Conservation (phyloP, 2,797 vertebrate genomes). For the Leptodactylus fallax region DNA sequence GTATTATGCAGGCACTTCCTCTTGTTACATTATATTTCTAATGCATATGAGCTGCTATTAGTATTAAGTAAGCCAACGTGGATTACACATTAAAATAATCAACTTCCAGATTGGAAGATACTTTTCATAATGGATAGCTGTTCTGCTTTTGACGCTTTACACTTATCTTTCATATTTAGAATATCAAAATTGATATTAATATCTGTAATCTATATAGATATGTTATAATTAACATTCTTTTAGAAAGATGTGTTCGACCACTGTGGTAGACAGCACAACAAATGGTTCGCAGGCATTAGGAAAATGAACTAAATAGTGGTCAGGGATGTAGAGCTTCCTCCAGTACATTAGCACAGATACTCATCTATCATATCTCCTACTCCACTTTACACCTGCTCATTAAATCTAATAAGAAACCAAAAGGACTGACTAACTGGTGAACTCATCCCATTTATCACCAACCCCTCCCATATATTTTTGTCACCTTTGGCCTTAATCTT, state of each 20-base stretch:
- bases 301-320: constrained; percentile 38
- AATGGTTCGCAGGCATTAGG: constrained; percentile 38
- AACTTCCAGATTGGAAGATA: constrained; percentile 28
- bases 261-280: constrained; percentile 21
- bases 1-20: neutral
- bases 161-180: constrained; percentile 20
- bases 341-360: constrained; percentile 49
- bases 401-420: constrained; percentile 56
- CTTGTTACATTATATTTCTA: constrained; percentile 8
- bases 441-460: constrained; percentile 36
- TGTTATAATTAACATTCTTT: constrained; percentile 32
- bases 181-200: constrained; percentile 31
- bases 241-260: neutral
- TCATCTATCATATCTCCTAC: constrained; percentile 50
- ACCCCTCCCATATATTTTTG: constrained; percentile 17
- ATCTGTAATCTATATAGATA: constrained; percentile 20
- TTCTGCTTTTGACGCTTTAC: neutral
- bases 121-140: neutral
- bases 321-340: constrained; percentile 19
- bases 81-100: constrained; percentile 32
- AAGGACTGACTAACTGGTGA: constrained; percentile 38
- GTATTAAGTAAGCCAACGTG: neutral
- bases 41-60: neutral
- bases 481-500: constrained; percentile 32
- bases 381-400: constrained; percentile 47